Percentiles rank a stretch among this genome's conserved stretches.
phyloP scores from a whole-genome alignment of 64 coral and sea anemone genomes.

The Pocillopora damicornis region DNA sequence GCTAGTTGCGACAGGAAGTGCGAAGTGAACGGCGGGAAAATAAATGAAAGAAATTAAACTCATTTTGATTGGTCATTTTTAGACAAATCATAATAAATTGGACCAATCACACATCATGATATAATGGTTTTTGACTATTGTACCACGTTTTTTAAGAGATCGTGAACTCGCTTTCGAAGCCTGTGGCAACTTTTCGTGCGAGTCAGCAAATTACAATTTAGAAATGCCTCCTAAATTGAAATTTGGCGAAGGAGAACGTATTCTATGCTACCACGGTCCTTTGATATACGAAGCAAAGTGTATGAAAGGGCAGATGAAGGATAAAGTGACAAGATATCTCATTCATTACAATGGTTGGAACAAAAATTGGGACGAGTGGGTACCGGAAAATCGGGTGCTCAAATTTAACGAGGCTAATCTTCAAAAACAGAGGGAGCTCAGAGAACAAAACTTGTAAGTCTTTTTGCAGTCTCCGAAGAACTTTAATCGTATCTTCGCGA shows the following conservation, averaged over 20 bases:
- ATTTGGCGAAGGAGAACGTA: slow-evolving; percentile 97
- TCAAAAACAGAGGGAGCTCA: slow-evolving; percentile 90
- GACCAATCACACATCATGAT: slow-evolving; percentile 31
- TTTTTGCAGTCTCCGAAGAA: neutral
- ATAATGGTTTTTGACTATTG: slow-evolving; percentile 10
- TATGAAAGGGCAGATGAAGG: slow-evolving; percentile 90
- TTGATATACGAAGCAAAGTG: slow-evolving; percentile 99
- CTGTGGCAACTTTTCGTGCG: neutral
- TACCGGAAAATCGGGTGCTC: slow-evolving; percentile 94
- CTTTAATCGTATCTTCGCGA: neutral
- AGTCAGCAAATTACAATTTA: slow-evolving; percentile 42
- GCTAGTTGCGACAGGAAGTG: neutral
- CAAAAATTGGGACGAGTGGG: slow-evolving; percentile 99
- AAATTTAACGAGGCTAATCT: slow-evolving; percentile 96
- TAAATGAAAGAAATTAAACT: neutral
- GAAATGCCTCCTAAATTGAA: slow-evolving; percentile 96
- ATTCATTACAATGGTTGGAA: slow-evolving; percentile 99
- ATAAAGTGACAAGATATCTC: slow-evolving; percentile 96
- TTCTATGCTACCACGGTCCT: slow-evolving; percentile 96
- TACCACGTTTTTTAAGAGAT: slow-evolving; percentile 55
- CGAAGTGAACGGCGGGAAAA: slow-evolving; percentile 45
- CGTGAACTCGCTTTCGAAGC: slow-evolving; percentile 30
- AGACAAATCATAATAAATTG: neutral
- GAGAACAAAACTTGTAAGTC: slow-evolving; percentile 96
- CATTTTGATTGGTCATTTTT: slow-evolving; percentile 31